Conservation (phyloP, 2,797 vertebrate species). For the Graptemys geographica region DNA sequence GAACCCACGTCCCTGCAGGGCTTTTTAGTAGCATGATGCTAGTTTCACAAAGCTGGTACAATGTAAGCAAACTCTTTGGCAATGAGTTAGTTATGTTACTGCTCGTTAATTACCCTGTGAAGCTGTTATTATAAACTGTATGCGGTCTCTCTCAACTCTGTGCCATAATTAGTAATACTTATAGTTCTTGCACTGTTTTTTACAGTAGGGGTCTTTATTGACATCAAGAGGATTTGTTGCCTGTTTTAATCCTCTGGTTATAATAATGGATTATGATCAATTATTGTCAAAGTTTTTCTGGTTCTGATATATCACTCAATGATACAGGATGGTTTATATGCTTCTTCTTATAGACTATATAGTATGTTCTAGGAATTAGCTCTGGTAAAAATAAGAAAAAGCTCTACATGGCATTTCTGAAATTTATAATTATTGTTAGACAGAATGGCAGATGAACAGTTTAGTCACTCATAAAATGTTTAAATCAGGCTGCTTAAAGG, state of each 20-base stretch:
- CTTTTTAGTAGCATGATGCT: neutral
- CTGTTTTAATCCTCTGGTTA: constrained; percentile 22
- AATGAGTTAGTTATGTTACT: neutral
- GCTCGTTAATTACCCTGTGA: neutral
- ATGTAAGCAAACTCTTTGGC: neutral
- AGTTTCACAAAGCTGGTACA: neutral
- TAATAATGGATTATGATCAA: neutral
- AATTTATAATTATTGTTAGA: constrained; percentile 6
- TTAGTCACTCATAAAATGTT: neutral
- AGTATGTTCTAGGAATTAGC: constrained; percentile 3
- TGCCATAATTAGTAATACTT: neutral
- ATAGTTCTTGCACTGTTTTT: neutral
- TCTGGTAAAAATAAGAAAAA: neutral
- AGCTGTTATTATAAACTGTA: neutral
- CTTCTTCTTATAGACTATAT: neutral
- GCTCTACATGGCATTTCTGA: neutral
- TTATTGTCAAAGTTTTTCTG: neutral
- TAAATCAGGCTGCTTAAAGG: neutral
- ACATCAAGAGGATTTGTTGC: constrained; percentile 3
- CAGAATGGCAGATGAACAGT: neutral
- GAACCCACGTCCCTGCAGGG: neutral
- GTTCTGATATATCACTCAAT: neutral
- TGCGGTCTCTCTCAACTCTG: neutral
- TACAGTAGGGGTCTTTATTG: constrained; percentile 14
- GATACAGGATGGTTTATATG: neutral